Conservation (phyloP, 2,888 invertebrate species). For the Nasonovia ribisnigri region DNA sequence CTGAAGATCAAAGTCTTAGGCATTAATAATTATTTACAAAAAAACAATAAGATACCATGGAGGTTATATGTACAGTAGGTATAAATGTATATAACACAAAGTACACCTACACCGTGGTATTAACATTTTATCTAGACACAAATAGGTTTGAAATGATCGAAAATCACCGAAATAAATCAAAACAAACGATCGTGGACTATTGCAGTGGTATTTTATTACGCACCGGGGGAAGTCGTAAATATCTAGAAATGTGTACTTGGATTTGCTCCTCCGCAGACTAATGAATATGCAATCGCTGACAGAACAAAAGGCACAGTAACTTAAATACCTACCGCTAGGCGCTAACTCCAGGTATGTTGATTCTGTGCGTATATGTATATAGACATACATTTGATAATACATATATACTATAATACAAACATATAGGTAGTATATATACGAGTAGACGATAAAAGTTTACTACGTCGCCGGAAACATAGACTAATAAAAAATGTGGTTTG, state of each 20-base stretch:
- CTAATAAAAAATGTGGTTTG: slow-evolving; percentile 57
- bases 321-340: slow-evolving; percentile 11
- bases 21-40: not conserved
- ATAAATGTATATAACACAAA: not conserved
- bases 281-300: slow-evolving; percentile 58
- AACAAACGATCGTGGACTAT: not conserved
- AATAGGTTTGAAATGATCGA: not conserved
- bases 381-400: not conserved
- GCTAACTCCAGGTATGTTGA: not conserved
- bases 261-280: slow-evolving; percentile 13
- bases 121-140: not conserved
- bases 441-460: slow-evolving; percentile 49
- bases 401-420: not conserved
- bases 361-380: not conserved
- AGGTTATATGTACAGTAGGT: not conserved
- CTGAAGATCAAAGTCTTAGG: not conserved
- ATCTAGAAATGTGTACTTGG: slow-evolving; percentile 36
- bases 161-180: slow-evolving; percentile 38
- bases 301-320: slow-evolving; percentile 36
- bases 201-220: slow-evolving; percentile 3
- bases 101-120: not conserved
- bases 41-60: not conserved
- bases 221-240: slow-evolving; percentile 45
- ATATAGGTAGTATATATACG: not conserved
- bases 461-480: slow-evolving; percentile 11